These are phyloP conservation scores for Sinella curviseta DNA, from an alignment of 1,140 invertebrate genomes.

Conservation along the genomic window DNA sequence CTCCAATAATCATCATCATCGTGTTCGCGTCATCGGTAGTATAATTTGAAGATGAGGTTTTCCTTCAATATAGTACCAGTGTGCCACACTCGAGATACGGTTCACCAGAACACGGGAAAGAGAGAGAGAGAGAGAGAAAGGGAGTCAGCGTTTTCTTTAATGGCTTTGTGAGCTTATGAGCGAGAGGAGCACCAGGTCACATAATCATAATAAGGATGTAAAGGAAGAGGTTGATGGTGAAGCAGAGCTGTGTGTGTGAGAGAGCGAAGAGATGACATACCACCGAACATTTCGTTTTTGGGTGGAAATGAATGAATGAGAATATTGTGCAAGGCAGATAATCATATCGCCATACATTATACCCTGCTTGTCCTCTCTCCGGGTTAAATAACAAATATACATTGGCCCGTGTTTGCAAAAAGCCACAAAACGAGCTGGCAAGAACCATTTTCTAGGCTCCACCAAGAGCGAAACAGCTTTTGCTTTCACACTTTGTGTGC, in stretches of 20 bases:
- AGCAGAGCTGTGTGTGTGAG: too few relatives aligned
- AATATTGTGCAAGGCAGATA: neutral
- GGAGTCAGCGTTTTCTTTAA: neutral
- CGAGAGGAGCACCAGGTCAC: neutral
- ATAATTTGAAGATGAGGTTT: slow-evolving; percentile 12
- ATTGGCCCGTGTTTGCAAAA: neutral
- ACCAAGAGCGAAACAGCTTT: too few relatives aligned
- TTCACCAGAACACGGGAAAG: neutral
- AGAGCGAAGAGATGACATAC: too few relatives aligned
- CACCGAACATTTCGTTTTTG: too few relatives aligned
- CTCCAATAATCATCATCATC: neutral
- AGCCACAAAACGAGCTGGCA: neutral
- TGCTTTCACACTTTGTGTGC: too few relatives aligned
- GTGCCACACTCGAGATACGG: neutral
- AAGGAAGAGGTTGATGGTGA: too few relatives aligned
- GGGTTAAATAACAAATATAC: too few relatives aligned
- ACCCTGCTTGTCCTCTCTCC: too few relatives aligned
- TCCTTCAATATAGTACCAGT: slow-evolving; percentile 1
- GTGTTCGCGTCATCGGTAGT: neutral
- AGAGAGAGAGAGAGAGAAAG: neutral
- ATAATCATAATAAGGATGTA: neutral
- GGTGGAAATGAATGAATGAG: too few relatives aligned
- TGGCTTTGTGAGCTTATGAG: neutral
- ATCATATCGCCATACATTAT: neutral
- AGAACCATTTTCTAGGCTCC: neutral